Percentiles rank a stretch among this genome's conserved stretches.
These are phyloP conservation scores for Laupala kohalensis DNA, from an alignment of 1,140 invertebrate genomes.

Conservation along the genomic window DNA sequence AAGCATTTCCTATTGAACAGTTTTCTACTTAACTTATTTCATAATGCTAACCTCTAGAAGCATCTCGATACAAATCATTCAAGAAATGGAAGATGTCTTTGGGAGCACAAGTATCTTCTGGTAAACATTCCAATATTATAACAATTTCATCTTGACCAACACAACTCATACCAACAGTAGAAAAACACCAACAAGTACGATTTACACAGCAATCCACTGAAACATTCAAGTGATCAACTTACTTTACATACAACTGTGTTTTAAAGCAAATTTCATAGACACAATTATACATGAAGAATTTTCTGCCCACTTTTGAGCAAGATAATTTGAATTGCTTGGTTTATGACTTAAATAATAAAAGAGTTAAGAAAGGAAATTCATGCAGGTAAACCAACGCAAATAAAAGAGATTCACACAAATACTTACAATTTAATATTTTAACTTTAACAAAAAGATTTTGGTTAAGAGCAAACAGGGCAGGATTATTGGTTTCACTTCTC, in stretches of 20 bases:
- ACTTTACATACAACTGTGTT: neutral
- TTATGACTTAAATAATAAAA: neutral
- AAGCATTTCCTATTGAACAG: too few relatives aligned
- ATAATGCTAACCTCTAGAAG: constrained; percentile 47
- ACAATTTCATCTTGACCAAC: constrained; percentile 80
- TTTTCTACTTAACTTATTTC: too few relatives aligned
- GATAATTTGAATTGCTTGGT: too few relatives aligned
- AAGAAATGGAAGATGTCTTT: constrained; percentile 67
- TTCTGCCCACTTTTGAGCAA: too few relatives aligned
- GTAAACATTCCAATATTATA: constrained; percentile 59
- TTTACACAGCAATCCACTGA: constrained; percentile 74
- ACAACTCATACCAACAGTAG: constrained; percentile 61
- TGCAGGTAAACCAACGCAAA: too few relatives aligned
- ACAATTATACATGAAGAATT: neutral
- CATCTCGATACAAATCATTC: constrained; percentile 61
- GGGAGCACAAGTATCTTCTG: constrained; percentile 53
- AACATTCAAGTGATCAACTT: too few relatives aligned
- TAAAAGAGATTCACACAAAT: neutral
- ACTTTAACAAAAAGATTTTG: constrained; percentile 64
- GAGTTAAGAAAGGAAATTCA: neutral
- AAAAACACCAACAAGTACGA: constrained; percentile 66
- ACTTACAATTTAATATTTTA: constrained; percentile 65
- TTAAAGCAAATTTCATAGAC: neutral
- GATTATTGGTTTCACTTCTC: constrained; percentile 31
- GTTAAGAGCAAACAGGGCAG: constrained; percentile 65